These are phyloP conservation scores for Catharus fuscescens DNA, from an alignment of 2,113 vertebrate genomes.

Conservation along the genomic window DNA sequence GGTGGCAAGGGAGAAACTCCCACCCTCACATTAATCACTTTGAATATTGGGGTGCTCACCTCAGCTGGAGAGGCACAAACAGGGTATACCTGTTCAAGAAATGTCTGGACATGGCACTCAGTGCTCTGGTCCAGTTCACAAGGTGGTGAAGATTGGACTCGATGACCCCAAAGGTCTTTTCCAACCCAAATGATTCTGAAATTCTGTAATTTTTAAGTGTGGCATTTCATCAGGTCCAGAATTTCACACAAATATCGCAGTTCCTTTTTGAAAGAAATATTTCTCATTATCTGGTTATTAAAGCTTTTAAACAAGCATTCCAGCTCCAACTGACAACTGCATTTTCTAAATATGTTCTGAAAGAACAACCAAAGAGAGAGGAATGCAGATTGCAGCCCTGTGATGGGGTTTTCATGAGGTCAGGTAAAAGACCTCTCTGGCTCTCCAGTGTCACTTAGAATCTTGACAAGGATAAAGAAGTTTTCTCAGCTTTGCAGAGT, in stretches of 20 bases:
- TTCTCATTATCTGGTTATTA: background rate
- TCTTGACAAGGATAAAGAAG: background rate
- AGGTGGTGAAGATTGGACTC: background rate
- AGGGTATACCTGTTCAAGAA: background rate
- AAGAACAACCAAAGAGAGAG: background rate
- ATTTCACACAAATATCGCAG: background rate
- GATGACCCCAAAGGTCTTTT: background rate
- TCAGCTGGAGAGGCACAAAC: background rate
- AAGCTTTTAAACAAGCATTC: background rate
- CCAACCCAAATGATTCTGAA: background rate
- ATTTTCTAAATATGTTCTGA: background rate
- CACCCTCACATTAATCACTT: background rate
- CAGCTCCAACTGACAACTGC: background rate
- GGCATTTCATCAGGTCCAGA: background rate
- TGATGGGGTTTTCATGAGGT: background rate
- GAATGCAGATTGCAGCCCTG: background rate
- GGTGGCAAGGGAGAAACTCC: accelerated
- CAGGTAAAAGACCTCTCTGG: background rate
- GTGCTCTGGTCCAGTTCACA: background rate
- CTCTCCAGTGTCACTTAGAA: background rate
- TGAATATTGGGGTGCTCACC: background rate
- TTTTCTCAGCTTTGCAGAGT: background rate
- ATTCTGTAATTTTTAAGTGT: background rate
- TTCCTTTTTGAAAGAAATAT: background rate
- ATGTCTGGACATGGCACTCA: background rate